Conservation (phyloP, 1,140 invertebrate genomes). For the Drosophila chauvacae region DNA sequence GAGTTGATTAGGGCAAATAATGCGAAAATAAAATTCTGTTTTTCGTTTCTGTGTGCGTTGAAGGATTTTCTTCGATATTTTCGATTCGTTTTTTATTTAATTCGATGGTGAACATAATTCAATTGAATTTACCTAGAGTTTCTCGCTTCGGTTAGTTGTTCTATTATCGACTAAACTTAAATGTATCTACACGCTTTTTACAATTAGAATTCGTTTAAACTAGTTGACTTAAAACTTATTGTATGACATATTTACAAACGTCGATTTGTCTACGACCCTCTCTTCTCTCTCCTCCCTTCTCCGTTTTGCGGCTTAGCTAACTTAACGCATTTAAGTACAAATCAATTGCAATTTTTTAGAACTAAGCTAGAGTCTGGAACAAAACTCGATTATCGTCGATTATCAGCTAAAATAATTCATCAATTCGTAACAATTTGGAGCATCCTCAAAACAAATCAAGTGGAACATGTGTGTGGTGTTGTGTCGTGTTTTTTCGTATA, state of each 20-base stretch:
- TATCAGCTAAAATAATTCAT: slow-evolving; percentile 60
- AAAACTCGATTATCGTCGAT: slow-evolving; percentile 53
- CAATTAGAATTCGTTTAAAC: slow-evolving; percentile 76
- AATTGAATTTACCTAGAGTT: slow-evolving; percentile 73
- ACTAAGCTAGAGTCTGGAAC: slow-evolving; percentile 63
- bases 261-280: slow-evolving; percentile 55
- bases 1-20: slow-evolving; percentile 25
- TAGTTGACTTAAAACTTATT: slow-evolving; percentile 79
- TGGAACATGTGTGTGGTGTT: slow-evolving; percentile 35
- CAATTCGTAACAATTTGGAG: slow-evolving; percentile 63
- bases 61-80: slow-evolving; percentile 54
- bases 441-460: slow-evolving; percentile 58
- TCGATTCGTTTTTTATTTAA: slow-evolving; percentile 54
- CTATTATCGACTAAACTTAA: slow-evolving; percentile 73
- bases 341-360: slow-evolving; percentile 63
- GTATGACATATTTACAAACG: slow-evolving; percentile 77
- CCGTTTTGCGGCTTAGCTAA: slow-evolving; percentile 50
- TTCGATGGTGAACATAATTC: slow-evolving; percentile 72
- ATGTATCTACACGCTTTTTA: slow-evolving; percentile 73
- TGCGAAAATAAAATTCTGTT: slow-evolving; percentile 44
- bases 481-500: slow-evolving; percentile 34
- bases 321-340: slow-evolving; percentile 77
- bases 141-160: slow-evolving; percentile 45
- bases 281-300: slow-evolving; percentile 9
- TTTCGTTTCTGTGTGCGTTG: slow-evolving; percentile 49